Evolutionary conservation across 2,113 vertebrate genomes (phyloP).

Genomic region (Dipodomys ordii): DNA sequence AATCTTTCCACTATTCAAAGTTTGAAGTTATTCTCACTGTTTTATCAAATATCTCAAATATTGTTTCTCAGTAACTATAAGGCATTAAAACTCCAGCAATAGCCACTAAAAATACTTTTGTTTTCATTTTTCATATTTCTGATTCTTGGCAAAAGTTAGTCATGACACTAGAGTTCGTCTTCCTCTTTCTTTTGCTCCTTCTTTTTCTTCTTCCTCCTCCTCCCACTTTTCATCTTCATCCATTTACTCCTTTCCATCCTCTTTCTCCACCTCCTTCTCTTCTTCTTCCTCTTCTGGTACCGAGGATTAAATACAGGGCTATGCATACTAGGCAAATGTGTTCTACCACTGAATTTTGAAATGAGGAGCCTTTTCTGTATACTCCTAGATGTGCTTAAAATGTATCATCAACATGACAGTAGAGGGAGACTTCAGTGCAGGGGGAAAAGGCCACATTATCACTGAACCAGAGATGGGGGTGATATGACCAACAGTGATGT

Average conservation of each 20-base stretch:
- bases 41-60: slow-evolving; percentile 62
- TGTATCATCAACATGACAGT: too few relatives aligned
- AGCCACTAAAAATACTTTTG: neutral
- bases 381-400: too few relatives aligned
- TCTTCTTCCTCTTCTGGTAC: too few relatives aligned
- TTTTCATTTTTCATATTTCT: slow-evolving; percentile 21
- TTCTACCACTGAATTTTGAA: too few relatives aligned
- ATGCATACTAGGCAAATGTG: too few relatives aligned
- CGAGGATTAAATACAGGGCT: too few relatives aligned
- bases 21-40: slow-evolving; percentile 58
- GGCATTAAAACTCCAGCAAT: slow-evolving; percentile 55
- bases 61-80: neutral
- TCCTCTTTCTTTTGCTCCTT: too few relatives aligned
- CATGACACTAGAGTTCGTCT: neutral
- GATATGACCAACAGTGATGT: neutral
- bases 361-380: too few relatives aligned
- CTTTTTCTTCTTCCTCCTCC: neutral
- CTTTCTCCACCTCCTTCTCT: too few relatives aligned
- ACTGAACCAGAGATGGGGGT: neutral
- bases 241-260: neutral
- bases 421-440: too few relatives aligned
- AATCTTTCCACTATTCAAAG: slow-evolving; percentile 18
- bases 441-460: too few relatives aligned
- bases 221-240: too few relatives aligned
- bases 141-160: neutral